Evolutionary conservation across 1,140 invertebrate species (phyloP).

Genomic region (Heliconius nattereri): DNA sequence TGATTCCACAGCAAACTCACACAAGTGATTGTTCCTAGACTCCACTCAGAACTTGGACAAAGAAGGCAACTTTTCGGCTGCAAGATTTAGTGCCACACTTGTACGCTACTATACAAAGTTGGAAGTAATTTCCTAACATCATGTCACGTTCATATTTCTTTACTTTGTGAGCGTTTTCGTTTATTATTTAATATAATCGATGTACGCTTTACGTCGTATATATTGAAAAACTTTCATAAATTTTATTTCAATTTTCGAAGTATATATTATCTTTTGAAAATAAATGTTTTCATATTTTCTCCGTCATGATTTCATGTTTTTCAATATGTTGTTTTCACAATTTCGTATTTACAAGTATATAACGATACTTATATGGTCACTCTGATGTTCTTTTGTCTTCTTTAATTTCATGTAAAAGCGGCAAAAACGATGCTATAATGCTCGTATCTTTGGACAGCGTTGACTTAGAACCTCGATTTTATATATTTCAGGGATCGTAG

Average conservation of each 20-base stretch:
- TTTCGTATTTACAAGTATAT: too few relatives aligned
- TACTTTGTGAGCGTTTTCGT: slow-evolving; percentile 8
- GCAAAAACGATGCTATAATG: too few relatives aligned
- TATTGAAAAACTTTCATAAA: background rate
- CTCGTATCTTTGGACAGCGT: too few relatives aligned
- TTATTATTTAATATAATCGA: slow-evolving; percentile 23
- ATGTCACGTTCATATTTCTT: slow-evolving; percentile 33
- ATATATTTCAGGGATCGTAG: too few relatives aligned
- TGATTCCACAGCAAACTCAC: background rate
- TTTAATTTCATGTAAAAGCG: too few relatives aligned
- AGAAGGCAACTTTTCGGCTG: slow-evolving; percentile 31
- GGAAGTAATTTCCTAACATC: slow-evolving; percentile 33
- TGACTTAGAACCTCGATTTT: too few relatives aligned
- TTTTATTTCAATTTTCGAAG: background rate
- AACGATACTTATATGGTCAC: too few relatives aligned
- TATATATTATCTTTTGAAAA: too few relatives aligned
- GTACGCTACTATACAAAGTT: slow-evolving; percentile 33
- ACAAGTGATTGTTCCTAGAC: slow-evolving; percentile 31
- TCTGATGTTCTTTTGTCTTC: too few relatives aligned
- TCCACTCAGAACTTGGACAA: slow-evolving; percentile 26
- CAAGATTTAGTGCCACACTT: slow-evolving; percentile 22
- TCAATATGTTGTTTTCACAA: too few relatives aligned
- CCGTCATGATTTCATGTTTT: too few relatives aligned
- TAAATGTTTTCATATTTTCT: too few relatives aligned
- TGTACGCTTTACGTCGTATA: background rate